A percentile compares a stretch with the other conserved stretches of the same genome.
These are phyloP conservation scores for Eulimnadia texana DNA, from an alignment of 1,140 invertebrate genomes.

Conservation along the genomic window DNA sequence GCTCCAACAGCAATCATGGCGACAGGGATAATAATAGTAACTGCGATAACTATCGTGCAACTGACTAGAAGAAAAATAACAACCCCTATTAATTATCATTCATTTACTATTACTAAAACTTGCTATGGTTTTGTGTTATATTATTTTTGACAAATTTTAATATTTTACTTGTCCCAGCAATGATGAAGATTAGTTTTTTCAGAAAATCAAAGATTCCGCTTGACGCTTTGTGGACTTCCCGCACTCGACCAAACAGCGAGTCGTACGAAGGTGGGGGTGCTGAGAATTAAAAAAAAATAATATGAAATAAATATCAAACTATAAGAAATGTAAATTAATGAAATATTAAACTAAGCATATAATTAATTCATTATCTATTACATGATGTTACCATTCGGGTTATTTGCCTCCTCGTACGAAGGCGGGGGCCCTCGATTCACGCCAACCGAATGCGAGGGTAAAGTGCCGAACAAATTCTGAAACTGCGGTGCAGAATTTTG, in stretches of 20 bases:
- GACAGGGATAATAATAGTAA: conserved; percentile 33
- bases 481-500: no score
- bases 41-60: conserved; percentile 43
- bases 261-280: conserved; percentile 51
- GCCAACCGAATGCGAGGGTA: not conserved
- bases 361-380: not conserved
- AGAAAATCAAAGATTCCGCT: conserved; percentile 44
- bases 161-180: conserved; percentile 45
- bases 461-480: no score
- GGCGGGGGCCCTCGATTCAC: conserved; percentile 29
- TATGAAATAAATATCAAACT: no score
- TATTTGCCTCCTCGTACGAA: conserved; percentile 39
- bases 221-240: conserved; percentile 41
- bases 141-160: no score
- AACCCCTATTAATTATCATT: not conserved
- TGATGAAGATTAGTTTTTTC: conserved; percentile 41
- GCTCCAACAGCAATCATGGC: conserved; percentile 40
- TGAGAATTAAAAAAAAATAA: conserved; percentile 27
- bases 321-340: not conserved
- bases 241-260: conserved; percentile 47
- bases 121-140: no score
- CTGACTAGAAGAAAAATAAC: conserved; percentile 28
- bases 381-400: conserved; percentile 36
- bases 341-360: not conserved
- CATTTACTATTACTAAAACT: no score